Base-by-base conservation (phyloP, 2,113 vertebrate genomes). In the Pristiophorus japonicus region DNA sequence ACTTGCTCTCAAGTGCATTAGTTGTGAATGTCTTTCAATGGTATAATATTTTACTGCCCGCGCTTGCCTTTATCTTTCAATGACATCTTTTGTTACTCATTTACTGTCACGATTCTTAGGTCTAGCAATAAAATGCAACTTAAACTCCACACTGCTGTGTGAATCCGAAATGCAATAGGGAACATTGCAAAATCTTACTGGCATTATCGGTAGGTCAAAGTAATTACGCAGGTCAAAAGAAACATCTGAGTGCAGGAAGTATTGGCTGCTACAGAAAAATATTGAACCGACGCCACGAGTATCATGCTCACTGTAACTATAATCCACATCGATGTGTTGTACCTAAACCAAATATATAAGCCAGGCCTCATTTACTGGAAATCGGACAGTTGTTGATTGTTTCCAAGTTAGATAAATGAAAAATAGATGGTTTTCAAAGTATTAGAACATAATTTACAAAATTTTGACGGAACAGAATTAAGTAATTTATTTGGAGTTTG, bases 1-100 rank as follows among this genome's bases (percentile, higher is more conserved):
- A 0, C 62, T 87, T 95, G 67, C 55, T 51, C 5, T 67, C 55
- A 70, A 11, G 6, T 91, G 78, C 81, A 96, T 73, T 12, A 42
- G 67, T 75, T 63, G 62, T 96, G 45, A 95, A 96, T 20, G 14
- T 59, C 87, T 94, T 59, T 94, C 59, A 91, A 45, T 10, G 34
- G 84, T 65, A 95, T 81, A 63, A 47, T 47, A 63, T 63, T 10
- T 92, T 63, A 92, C 22, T 95, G 59, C 10, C 66, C 95, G 95
- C 42, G 20, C 1, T 47, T 84, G 78, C 27, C 34, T 84, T 10
- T 84, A 96, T 62, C 95, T 62, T 42, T 94, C 96, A 91, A 91
- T 95, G 65, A 95, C n/a, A 90, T 30, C 95, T 95, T 96, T 85
- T 96, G 95, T 42, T 95, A 75, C 12, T 42, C 95, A 66, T 81